phyloP scores from a whole-genome alignment of 2,113 vertebrate species.

The Tursiops truncatus region DNA sequence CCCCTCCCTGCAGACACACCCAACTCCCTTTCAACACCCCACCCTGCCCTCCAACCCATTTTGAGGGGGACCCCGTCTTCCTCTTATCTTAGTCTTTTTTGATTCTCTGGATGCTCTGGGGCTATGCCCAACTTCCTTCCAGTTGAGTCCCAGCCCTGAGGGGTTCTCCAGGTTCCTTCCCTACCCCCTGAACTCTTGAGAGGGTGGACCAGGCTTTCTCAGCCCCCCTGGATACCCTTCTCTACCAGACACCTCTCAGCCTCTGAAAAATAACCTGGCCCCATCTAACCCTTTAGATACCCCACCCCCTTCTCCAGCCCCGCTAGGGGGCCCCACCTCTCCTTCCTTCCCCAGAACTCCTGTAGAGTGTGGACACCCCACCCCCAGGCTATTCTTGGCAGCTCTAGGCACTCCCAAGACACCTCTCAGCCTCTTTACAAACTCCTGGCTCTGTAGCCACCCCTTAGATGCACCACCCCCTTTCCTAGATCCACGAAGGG shows the following conservation, averaged over 20 bases:
- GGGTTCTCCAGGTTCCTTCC: conserved; percentile 8
- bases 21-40: conserved; percentile 38
- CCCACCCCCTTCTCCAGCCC: neutral
- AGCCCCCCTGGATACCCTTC: neutral
- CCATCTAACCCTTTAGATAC: neutral
- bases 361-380: conserved; percentile 2
- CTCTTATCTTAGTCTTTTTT: conserved; percentile 39
- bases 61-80: neutral
- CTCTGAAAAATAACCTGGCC: conserved; percentile 27
- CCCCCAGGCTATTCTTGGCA: conserved; percentile 36
- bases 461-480: neutral
- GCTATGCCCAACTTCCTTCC: conserved; percentile 56
- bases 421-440: conserved; percentile 63
- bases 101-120: neutral
- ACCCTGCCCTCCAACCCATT: neutral
- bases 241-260: neutral
- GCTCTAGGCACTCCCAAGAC: conserved; percentile 23
- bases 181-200: neutral
- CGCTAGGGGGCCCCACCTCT: neutral
- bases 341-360: conserved; percentile 28
- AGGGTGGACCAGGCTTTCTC: neutral
- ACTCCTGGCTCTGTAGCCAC: neutral
- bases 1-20: conserved; percentile 54
- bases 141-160: neutral
- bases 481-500: neutral